Conservation (phyloP, 2,797 vertebrate species). For the Petrocephalus schoutedeni region DNA sequence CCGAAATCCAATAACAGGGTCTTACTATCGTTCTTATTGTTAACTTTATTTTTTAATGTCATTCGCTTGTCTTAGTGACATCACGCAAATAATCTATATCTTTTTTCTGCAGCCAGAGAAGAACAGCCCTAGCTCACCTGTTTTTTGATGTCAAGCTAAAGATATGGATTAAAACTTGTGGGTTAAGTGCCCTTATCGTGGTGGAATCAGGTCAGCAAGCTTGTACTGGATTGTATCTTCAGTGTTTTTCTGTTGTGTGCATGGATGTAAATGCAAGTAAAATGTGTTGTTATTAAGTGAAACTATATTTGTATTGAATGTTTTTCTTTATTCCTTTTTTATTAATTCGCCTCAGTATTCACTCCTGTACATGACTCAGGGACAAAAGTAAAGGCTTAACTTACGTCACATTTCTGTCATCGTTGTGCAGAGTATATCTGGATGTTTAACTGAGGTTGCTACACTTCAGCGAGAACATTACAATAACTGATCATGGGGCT, state of each 20-base stretch:
- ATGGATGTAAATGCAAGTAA: no score
- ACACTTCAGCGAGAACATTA: no score
- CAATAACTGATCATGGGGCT: not conserved
- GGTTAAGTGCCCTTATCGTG: not conserved
- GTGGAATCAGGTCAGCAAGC: not conserved
- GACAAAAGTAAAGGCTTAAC: no score
- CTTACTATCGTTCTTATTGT: slow-evolving; percentile 7
- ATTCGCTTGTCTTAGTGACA: not conserved
- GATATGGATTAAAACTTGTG: not conserved
- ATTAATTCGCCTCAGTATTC: no score
- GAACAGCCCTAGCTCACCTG: not conserved
- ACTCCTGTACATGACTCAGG: no score
- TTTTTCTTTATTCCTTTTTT: no score
- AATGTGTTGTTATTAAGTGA: no score
- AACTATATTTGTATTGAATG: no score
- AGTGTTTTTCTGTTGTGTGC: not conserved
- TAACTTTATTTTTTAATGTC: not conserved
- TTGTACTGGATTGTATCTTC: not conserved
- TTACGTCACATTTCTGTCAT: not conserved
- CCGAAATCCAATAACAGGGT: slow-evolving; percentile 16
- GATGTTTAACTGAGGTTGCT: not conserved
- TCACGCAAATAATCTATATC: not conserved
- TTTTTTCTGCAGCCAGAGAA: not conserved
- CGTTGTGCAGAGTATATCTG: not conserved
- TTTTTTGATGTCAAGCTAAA: not conserved